Base-by-base conservation (phyloP, 2,797 vertebrate genomes). In the Megaceryle alcyon region DNA sequence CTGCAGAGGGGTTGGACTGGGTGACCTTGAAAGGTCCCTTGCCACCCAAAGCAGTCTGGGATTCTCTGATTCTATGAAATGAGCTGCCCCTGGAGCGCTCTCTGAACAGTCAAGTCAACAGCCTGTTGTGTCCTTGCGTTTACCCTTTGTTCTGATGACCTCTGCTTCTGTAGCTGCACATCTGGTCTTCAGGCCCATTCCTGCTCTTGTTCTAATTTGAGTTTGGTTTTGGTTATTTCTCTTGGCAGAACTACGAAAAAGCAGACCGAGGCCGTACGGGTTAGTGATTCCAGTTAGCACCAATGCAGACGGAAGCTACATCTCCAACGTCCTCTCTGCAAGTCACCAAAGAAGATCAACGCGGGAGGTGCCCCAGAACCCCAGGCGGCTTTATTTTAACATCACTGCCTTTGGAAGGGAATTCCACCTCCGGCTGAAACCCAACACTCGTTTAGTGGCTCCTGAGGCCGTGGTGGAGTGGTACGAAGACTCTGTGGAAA, bases 261-360 rank as follows among this genome's bases (percentile, higher is more conserved):
- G 93, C 97, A 96, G 97, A 31, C 94, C 98, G 16, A 98, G 98
- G 95, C 99, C 99, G 0, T 99, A 99, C 22, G 99, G 99, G 82
- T 97, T 99, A 33, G 98, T 99, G 95, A 99, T 98, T 16, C 99
- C 99, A 7, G 94, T 99, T 90, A 99, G 99, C 97, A 99, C 99
- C 6, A 95, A 98, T 68, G 98, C 98, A 4, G 98, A 98, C 6
- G 99, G 99, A 84, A 98, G 98, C 96, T 99, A 97, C 97, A 41
- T 99, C 96, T 99, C 99, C 18, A 98, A 98, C 83, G 96, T 99
- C 92, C 98, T 99, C 63, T 99, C 99, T 0, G 98, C 98, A 39
- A 98, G 97, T 37, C 98, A 98, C 95, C 99, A 98, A 94, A 98
- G 98, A 95, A 99, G 99, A 3, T 98, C 98, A 28, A 91, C 98